These are phyloP conservation scores for Choristoneura rosaceana DNA, from an alignment of 2,888 invertebrate genomes.

Conservation along the genomic window DNA sequence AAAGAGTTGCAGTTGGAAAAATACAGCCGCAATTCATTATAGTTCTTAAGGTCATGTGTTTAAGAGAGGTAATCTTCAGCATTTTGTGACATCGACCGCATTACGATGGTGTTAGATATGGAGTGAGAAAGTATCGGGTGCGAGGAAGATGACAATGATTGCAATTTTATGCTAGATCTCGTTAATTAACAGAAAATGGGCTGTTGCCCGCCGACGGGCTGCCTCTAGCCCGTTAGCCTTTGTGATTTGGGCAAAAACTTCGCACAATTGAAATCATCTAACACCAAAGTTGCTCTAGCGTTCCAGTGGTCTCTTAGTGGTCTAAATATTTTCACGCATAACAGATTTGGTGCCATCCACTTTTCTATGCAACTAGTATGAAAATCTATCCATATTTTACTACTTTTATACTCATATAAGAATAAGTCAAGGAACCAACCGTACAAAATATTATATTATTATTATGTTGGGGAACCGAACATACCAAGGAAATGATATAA, in stretches of 20 bases:
- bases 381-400: no score
- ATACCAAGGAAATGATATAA: no score
- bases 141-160: constrained; percentile 50
- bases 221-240: constrained; percentile 15
- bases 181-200: constrained; percentile 49
- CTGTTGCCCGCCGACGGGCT: background rate
- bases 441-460: no score
- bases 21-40: background rate
- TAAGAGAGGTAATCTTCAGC: constrained; percentile 5
- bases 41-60: constrained; percentile 4
- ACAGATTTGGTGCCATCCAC: no score
- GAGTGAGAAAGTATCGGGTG: constrained; percentile 63
- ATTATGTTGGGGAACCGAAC: no score
- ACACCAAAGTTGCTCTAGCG: background rate
- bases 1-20: constrained; percentile 5
- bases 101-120: constrained; percentile 50
- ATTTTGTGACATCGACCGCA: constrained; percentile 13
- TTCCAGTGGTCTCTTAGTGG: background rate
- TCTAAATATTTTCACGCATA: background rate
- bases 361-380: no score
- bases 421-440: no score
- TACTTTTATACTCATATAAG: no score
- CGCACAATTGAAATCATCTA: constrained; percentile 15
- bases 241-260: constrained; percentile 48
- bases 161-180: constrained; percentile 58